Evolutionary conservation across 1,140 invertebrate species (phyloP).

Genomic region (Macrobrachium rosenbergii): DNA sequence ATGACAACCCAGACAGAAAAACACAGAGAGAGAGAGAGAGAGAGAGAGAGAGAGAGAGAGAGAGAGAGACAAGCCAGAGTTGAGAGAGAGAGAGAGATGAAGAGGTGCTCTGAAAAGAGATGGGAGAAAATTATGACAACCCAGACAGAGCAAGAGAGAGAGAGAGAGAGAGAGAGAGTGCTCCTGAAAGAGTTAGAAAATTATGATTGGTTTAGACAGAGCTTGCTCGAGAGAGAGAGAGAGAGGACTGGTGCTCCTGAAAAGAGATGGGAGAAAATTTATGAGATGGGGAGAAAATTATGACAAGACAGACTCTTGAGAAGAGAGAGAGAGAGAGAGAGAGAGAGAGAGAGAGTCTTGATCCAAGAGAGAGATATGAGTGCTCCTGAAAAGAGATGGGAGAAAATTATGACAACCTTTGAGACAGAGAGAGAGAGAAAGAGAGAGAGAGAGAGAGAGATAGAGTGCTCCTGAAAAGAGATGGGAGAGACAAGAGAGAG

Average conservation of each 20-base stretch:
- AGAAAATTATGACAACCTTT: not conserved
- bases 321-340: too few species aligned
- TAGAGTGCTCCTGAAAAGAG: not conserved
- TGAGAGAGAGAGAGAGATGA: too few species aligned
- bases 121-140: not conserved
- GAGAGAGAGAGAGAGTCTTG: too few species aligned
- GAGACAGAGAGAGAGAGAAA: not conserved
- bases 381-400: too few species aligned
- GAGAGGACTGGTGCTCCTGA: not conserved
- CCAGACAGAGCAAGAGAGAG: not conserved
- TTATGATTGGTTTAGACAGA: not conserved
- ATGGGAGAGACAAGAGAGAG: constrained; percentile 3
- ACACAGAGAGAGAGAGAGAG: too few species aligned
- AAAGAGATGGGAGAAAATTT: not conserved
- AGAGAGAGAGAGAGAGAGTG: constrained; percentile 2
- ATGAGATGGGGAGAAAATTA: not conserved
- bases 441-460: not conserved
- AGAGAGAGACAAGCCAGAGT: too few species aligned
- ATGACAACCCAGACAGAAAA: too few species aligned
- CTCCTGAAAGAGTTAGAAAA: not conserved
- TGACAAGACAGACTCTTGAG: too few species aligned
- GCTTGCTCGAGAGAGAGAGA: not conserved
- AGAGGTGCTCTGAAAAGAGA: too few species aligned
- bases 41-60: too few species aligned
- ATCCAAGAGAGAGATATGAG: too few species aligned